Evolutionary conservation across 2,113 vertebrate genomes (phyloP).

Genomic region (Hippolais icterina): DNA sequence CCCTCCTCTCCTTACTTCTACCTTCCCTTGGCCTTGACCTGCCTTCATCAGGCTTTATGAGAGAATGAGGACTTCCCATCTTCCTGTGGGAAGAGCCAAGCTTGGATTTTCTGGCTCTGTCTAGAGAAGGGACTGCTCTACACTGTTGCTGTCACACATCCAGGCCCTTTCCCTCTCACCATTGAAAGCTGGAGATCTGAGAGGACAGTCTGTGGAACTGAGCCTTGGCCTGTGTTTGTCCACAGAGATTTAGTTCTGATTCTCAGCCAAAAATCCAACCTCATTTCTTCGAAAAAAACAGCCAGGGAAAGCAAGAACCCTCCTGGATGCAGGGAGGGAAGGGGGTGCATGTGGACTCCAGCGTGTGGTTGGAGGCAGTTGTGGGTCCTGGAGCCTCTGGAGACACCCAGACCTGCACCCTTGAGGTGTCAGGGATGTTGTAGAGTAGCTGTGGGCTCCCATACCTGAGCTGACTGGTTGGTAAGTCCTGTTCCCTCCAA

Average conservation of each 20-base stretch:
- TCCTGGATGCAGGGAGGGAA: background rate
- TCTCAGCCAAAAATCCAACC: background rate
- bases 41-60: background rate
- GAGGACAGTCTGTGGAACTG: background rate
- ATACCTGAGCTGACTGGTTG: conserved; percentile 94
- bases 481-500: conserved; percentile 94
- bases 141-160: background rate
- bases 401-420: background rate
- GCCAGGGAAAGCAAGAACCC: background rate
- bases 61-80: background rate
- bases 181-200: background rate
- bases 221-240: background rate
- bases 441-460: background rate
- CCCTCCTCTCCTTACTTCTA: background rate
- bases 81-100: background rate
- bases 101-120: background rate
- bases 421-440: background rate
- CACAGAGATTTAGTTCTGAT: background rate
- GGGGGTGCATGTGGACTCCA: background rate
- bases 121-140: background rate
- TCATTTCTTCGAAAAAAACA: background rate
- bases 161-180: background rate
- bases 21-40: background rate
- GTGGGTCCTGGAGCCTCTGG: background rate
- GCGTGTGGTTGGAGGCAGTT: background rate